A percentile compares a stretch with the other conserved stretches of the same genome.
Evolutionary conservation across 2,888 invertebrate species (phyloP).

Genomic region (Thymelicus acteon): DNA sequence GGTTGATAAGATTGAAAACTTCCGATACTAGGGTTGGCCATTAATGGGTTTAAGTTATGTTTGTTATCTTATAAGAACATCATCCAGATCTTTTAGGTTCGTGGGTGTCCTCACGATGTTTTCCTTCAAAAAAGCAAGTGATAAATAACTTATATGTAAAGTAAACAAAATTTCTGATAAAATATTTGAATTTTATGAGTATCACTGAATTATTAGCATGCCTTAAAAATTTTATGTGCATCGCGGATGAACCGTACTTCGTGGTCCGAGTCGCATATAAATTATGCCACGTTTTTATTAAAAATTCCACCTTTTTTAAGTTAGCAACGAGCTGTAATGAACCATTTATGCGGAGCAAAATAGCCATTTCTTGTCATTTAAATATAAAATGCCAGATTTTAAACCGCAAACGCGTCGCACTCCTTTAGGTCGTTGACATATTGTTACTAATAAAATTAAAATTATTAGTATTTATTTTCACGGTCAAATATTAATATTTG

Average conservation of each 20-base stretch:
- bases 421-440: background rate
- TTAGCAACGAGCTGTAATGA: background rate
- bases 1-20: too few relatives aligned
- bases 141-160: too few relatives aligned
- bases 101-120: too few relatives aligned
- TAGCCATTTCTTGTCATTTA: background rate
- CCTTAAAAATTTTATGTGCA: background rate
- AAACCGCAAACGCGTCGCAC: background rate
- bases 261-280: background rate
- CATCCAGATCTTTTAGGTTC: too few relatives aligned
- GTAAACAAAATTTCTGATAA: too few relatives aligned
- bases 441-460: background rate
- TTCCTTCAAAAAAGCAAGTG: too few relatives aligned
- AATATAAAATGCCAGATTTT: background rate
- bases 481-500: too few relatives aligned
- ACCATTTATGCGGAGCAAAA: background rate
- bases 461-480: too few relatives aligned
- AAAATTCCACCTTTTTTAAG: background rate
- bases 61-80: too few relatives aligned
- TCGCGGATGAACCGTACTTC: background rate
- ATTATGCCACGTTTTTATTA: constrained; percentile 3
- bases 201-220: background rate
- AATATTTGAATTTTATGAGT: too few relatives aligned
- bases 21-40: too few relatives aligned
- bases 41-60: too few relatives aligned